Percentiles rank a stretch among this genome's conserved stretches.
These are phyloP conservation scores for Hermodice carunculata DNA, from an alignment of 2,888 invertebrate genomes.

Conservation along the genomic window DNA sequence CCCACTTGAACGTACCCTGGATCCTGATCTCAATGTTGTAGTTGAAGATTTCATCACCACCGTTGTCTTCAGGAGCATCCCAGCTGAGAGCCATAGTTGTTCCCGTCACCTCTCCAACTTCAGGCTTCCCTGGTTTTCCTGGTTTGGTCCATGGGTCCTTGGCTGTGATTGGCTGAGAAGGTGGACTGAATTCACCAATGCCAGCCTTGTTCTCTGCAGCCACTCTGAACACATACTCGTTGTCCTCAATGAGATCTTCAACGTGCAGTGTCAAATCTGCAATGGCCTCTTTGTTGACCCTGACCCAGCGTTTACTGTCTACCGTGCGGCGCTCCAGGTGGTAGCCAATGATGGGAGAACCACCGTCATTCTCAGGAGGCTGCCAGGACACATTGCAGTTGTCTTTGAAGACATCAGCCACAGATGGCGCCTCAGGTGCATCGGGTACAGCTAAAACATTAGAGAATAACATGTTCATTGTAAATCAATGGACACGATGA, in stretches of 20 bases:
- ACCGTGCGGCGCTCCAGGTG: conserved; percentile 41
- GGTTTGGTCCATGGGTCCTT: conserved; percentile 50
- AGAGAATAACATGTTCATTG: neutral
- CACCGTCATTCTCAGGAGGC: conserved; percentile 66
- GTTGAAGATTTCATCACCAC: conserved; percentile 65
- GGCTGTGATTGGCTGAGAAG: conserved; percentile 42
- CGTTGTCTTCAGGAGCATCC: conserved; percentile 64
- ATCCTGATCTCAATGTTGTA: conserved; percentile 63
- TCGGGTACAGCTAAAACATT: conserved; percentile 44
- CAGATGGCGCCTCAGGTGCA: conserved; percentile 41
- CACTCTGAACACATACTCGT: conserved; percentile 74
- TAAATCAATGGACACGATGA: neutral
- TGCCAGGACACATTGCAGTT: conserved; percentile 60
- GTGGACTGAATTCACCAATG: conserved; percentile 36
- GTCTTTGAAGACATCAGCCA: conserved; percentile 37
- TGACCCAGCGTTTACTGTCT: conserved; percentile 79
- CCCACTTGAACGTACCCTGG: too few relatives aligned
- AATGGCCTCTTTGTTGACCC: conserved; percentile 69
- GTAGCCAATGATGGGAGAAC: conserved; percentile 59
- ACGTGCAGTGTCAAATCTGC: conserved; percentile 29
- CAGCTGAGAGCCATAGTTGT: conserved; percentile 82
- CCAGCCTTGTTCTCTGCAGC: conserved; percentile 77
- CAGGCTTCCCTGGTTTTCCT: conserved; percentile 36
- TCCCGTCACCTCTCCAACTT: conserved; percentile 70
- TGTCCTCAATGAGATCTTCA: conserved; percentile 60